Percentiles rank a stretch among this genome's conserved stretches.
Conservation (phyloP, 2,113 vertebrate genomes). For the Entomyzon cyanotis region DNA sequence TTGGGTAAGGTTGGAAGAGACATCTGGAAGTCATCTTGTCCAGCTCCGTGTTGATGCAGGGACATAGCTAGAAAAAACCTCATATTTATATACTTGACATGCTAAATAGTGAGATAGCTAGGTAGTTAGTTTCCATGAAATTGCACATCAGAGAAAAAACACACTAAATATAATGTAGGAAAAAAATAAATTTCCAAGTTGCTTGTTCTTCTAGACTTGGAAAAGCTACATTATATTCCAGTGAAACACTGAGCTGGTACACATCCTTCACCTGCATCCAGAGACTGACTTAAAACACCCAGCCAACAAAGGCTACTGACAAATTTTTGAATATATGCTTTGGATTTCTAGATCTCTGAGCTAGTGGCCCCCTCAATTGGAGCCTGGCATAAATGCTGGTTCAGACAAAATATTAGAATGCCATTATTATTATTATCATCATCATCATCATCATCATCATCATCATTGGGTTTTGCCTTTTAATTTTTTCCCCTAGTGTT, state of each 20-base stretch:
- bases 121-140: background rate
- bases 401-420: background rate
- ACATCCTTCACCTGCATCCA: background rate
- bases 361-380: rapidly evolving
- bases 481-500: background rate
- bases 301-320: background rate
- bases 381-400: background rate
- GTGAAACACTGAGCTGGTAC: background rate
- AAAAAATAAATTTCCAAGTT: background rate
- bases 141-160: background rate
- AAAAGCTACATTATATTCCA: background rate
- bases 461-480: background rate
- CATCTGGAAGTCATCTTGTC: background rate
- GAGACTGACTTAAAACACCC: background rate
- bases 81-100: background rate
- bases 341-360: background rate
- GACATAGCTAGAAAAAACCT: background rate
- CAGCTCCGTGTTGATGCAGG: background rate
- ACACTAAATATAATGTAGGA: background rate
- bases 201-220: background rate
- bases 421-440: background rate
- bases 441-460: no score
- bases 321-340: background rate
- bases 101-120: background rate
- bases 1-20: background rate